Evolutionary conservation across 64 coral and sea anemone species (phyloP).

Genomic region (Montipora sp.): DNA sequence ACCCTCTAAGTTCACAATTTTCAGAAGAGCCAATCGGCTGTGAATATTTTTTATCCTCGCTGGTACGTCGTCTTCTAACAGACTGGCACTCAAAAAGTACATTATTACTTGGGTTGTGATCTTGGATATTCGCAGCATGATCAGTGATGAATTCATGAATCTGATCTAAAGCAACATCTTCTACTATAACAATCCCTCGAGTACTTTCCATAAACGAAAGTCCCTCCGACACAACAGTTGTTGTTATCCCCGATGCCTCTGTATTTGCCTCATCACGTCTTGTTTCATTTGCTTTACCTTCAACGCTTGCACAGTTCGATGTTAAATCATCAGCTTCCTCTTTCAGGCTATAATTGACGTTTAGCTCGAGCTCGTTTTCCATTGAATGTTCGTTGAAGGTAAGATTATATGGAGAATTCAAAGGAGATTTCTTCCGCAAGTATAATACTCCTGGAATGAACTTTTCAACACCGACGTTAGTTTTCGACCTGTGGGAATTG

Average conservation of each 20-base stretch:
- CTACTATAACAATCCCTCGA: slow-evolving; percentile 54
- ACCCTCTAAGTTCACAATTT: neutral
- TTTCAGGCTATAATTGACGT: neutral
- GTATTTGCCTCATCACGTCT: neutral
- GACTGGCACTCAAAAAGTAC: neutral
- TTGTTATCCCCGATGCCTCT: neutral
- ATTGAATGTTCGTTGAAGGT: slow-evolving; percentile 17
- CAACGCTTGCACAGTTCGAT: neutral
- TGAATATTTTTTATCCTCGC: neutral
- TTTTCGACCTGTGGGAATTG: neutral
- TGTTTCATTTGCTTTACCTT: neutral
- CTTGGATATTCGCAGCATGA: neutral
- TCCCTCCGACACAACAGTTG: slow-evolving; percentile 35
- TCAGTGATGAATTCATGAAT: slow-evolving; percentile 50
- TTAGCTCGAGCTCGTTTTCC: neutral
- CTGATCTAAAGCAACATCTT: slow-evolving; percentile 67
- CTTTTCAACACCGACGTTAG: neutral
- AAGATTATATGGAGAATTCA: slow-evolving; percentile 36
- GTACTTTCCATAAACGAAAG: slow-evolving; percentile 4
- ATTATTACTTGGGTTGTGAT: slow-evolving; percentile 6
- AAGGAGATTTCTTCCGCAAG: slow-evolving; percentile 16
- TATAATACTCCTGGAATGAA: neutral
- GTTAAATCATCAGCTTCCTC: neutral
- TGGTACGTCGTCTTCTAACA: neutral
- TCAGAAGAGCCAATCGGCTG: neutral